Evolutionary conservation across 2,888 invertebrate species (phyloP), one percentile per base, ranked within the genome.

Genomic region (Epinotia nisella): DNA sequence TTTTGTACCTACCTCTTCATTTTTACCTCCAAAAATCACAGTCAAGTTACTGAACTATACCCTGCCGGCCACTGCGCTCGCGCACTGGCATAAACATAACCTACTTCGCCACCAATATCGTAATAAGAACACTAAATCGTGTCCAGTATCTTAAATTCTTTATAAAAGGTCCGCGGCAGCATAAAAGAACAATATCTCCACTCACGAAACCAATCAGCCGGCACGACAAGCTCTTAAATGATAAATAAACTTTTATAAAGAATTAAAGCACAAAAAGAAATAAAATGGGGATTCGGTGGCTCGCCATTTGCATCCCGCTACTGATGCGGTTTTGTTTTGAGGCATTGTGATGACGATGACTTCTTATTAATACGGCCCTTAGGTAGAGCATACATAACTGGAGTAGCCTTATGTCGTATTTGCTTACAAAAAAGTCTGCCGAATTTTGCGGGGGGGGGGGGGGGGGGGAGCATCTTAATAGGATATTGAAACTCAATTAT

Each of bases 191-290:
- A 87, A 88, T 90, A 90, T 90, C 89, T 79, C 81, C 78, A 81
- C 89, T 88, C 91, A 91, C 90, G 91, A 89, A 90, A 79, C 85
- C 90, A 90, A 91, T 91, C 91, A 90, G 81, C 80, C 81, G 74
- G 82, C 85, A 87, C 85, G 87, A 84, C 83, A 84, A 76, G 74
- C 75, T 75, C 77, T 76, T 69, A 78, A 81, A 80, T 82, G 81
- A 81, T 77, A 79, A 78, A 75, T 72, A 74, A 74, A 70, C 67
- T 73, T 68, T 73, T 66, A 75, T 74, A 75, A 74, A 76, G 75
- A 75, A 76, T 72, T 75, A 75, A 70, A 74, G 70, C 62, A 74
- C 70, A 75, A 60, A 58, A 71, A 59, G 21, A 66, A 59, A 60
- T 5, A 60, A 45, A 68, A 29, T 49, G 58, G 24, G 24, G 13